These are phyloP conservation scores for Microctonus brassicae DNA, from an alignment of 2,888 invertebrate species.

Conservation along the genomic window DNA sequence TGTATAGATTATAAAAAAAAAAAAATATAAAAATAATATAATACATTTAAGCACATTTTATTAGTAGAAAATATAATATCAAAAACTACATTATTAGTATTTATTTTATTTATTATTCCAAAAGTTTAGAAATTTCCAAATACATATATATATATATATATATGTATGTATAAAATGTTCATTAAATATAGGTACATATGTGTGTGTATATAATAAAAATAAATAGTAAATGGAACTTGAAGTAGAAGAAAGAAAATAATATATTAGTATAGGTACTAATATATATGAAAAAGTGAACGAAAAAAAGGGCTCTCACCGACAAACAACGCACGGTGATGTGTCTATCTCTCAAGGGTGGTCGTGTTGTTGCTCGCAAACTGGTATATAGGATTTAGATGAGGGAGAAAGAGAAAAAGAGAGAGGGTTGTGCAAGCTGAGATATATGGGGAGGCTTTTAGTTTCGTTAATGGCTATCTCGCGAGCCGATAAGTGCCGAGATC, in stretches of 20 bases:
- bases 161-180: neutral
- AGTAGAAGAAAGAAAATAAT: neutral
- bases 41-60: neutral
- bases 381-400: constrained; percentile 5
- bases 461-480: constrained; percentile 70
- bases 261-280: neutral
- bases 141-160: no score
- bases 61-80: neutral
- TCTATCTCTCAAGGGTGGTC: constrained; percentile 63
- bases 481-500: constrained; percentile 70
- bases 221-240: neutral
- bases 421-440: constrained; percentile 54
- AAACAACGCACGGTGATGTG: constrained; percentile 66
- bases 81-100: no score
- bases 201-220: neutral
- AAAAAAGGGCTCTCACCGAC: constrained; percentile 48
- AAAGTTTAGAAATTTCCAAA: no score
- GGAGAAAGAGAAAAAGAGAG: constrained; percentile 6
- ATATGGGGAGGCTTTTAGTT: constrained; percentile 70
- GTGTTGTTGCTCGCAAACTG: constrained; percentile 5
- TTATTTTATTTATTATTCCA: no score
- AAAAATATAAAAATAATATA: neutral
- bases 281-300: constrained; percentile 9
- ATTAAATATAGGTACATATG: neutral
- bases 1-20: neutral